Percentiles rank a stretch among this genome's conserved stretches.
Evolutionary conservation across 2,888 invertebrate genomes (phyloP).

Genomic region (Drosophila yooni): DNA sequence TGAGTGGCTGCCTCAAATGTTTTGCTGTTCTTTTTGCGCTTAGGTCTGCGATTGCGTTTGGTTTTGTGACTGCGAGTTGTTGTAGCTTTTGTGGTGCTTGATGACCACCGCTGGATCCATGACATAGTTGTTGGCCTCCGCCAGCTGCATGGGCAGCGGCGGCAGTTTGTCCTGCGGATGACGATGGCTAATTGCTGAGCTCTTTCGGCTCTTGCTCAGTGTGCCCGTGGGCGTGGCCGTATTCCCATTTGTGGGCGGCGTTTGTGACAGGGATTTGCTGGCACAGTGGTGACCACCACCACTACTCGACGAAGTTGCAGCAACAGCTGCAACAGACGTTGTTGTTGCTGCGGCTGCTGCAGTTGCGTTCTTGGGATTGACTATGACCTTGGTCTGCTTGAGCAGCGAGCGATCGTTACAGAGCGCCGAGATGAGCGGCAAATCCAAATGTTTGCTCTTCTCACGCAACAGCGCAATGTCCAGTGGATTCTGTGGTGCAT

Average conservation of each 20-base stretch:
- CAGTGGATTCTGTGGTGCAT: constrained; percentile 84
- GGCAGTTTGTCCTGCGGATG: constrained; percentile 92
- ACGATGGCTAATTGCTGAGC: constrained; percentile 87
- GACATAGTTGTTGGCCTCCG: constrained; percentile 90
- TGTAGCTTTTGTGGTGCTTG: constrained; percentile 84
- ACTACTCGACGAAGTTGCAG: constrained; percentile 12
- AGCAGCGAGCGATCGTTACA: constrained; percentile 96
- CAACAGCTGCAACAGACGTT: constrained; percentile 1
- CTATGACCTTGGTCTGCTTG: constrained; percentile 95
- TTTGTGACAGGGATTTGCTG: constrained; percentile 49
- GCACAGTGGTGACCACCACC: constrained; percentile 23
- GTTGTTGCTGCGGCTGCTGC: constrained; percentile 29
- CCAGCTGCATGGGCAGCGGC: constrained; percentile 87
- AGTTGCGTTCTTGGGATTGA: constrained; percentile 88
- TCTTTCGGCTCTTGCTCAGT: constrained; percentile 86
- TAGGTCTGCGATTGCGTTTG: constrained; percentile 68
- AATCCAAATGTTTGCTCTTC: constrained; percentile 94
- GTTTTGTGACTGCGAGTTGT: constrained; percentile 80
- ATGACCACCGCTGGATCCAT: constrained; percentile 84
- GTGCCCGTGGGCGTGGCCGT: constrained; percentile 51
- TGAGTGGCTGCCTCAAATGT: constrained; percentile 16
- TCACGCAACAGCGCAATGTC: constrained; percentile 94
- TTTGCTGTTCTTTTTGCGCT: constrained; percentile 11
- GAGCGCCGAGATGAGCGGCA: constrained; percentile 96
- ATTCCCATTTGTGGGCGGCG: constrained; percentile 40